Evolutionary conservation across 2,113 vertebrate species (phyloP).

Genomic region (Electrona antarctica): DNA sequence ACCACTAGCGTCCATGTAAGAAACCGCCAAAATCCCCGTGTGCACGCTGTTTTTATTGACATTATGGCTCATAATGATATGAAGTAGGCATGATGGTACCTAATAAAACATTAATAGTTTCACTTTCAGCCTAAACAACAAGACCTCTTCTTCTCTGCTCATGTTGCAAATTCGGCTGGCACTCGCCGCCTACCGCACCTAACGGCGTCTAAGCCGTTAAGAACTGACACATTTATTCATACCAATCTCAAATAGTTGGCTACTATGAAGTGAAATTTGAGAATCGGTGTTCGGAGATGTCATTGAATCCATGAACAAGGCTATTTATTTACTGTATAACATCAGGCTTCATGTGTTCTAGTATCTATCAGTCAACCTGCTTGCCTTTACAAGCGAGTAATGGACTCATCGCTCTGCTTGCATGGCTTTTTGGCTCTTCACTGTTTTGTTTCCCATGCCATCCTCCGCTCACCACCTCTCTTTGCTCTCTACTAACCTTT

Average conservation of each 20-base stretch:
- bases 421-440: slow-evolving; percentile 62
- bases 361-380: slow-evolving; percentile 37
- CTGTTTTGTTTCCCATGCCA: slow-evolving; percentile 10
- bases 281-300: not conserved
- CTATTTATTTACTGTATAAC: not conserved
- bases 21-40: too few relatives aligned
- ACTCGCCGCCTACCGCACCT: too few relatives aligned
- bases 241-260: not conserved
- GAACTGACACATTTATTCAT: not conserved
- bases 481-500: slow-evolving; percentile 21
- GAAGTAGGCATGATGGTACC: too few relatives aligned
- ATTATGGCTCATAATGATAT: too few relatives aligned
- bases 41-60: too few relatives aligned
- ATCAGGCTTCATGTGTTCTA: not conserved
- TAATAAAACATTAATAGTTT: too few relatives aligned
- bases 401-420: slow-evolving; percentile 36
- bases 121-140: too few relatives aligned
- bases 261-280: not conserved
- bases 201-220: too few relatives aligned
- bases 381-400: slow-evolving; percentile 51
- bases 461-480: slow-evolving; percentile 4
- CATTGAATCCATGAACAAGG: not conserved
- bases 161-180: too few relatives aligned
- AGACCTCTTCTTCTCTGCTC: too few relatives aligned
- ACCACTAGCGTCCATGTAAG: too few relatives aligned